Conservation (phyloP, 1,140 invertebrate genomes). For the Anastrepha ludens region DNA sequence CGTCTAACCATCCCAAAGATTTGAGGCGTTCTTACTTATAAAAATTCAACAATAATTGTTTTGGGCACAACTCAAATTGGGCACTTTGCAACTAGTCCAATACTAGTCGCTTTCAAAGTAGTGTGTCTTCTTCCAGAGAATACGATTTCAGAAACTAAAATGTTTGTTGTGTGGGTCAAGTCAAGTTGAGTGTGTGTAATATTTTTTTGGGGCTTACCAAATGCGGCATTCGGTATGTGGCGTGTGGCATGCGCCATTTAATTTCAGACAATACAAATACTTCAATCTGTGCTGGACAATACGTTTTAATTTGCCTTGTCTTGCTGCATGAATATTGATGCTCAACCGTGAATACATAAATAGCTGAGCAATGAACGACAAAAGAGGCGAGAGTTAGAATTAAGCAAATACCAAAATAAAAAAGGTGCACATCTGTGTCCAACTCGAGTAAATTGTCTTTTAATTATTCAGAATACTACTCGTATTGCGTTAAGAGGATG, state of each 20-base stretch:
- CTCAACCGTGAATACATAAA: background rate
- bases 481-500: background rate
- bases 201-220: background rate
- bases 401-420: background rate
- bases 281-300: background rate
- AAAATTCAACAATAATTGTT: no score
- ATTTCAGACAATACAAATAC: constrained; percentile 19
- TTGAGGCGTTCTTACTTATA: no score
- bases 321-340: background rate
- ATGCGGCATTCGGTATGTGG: background rate
- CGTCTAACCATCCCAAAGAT: no score
- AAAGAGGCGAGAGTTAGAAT: background rate
- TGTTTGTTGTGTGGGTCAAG: no score
- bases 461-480: background rate
- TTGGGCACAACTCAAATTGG: no score
- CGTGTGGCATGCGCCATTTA: constrained; percentile 13
- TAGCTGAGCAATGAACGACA: background rate
- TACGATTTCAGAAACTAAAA: no score
- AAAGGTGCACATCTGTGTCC: background rate
- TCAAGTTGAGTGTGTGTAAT: background rate
- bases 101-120: no score
- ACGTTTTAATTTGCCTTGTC: constrained; percentile 1
- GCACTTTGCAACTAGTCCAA: no score
- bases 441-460: constrained; percentile 9
- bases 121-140: no score